These are phyloP conservation scores for Natrix natrix DNA, from an alignment of 2,797 vertebrate species.

Conservation along the genomic window DNA sequence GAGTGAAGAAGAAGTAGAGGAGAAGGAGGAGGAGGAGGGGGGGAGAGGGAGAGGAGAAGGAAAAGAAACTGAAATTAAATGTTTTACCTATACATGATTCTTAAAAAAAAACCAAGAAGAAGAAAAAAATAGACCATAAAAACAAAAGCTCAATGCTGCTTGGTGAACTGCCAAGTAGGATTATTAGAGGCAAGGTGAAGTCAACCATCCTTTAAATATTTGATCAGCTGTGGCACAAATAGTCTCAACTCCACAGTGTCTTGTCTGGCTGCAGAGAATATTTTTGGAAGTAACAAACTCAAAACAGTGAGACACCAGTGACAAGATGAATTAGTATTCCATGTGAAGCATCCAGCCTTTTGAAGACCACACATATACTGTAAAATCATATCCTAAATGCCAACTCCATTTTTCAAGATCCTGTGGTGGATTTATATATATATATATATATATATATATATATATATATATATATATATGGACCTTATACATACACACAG, in stretches of 20 bases:
- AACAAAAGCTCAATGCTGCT: neutral
- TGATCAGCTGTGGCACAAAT: neutral
- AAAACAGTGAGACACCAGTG: neutral
- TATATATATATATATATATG: too few relatives aligned
- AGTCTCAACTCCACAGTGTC: neutral
- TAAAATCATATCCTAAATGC: neutral
- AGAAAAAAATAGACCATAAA: neutral
- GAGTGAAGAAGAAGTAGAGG: rapidly evolving
- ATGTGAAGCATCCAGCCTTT: neutral
- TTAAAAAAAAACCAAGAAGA: neutral
- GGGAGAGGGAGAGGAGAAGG: neutral
- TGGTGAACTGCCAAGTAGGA: neutral
- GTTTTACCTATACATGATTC: neutral
- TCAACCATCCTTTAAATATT: neutral
- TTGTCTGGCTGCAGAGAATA: neutral
- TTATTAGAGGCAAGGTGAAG: neutral
- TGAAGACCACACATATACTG: neutral
- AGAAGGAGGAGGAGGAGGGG: too few relatives aligned
- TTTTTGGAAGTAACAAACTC: neutral
- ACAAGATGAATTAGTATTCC: neutral
- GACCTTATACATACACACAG: neutral
- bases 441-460: too few relatives aligned
- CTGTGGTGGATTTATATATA: too few relatives aligned
- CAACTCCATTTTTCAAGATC: neutral
- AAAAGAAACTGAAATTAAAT: neutral